Evolutionary conservation across 92 coral and sea anemone species (phyloP).

Genomic region (Parazoanthus swiftii): DNA sequence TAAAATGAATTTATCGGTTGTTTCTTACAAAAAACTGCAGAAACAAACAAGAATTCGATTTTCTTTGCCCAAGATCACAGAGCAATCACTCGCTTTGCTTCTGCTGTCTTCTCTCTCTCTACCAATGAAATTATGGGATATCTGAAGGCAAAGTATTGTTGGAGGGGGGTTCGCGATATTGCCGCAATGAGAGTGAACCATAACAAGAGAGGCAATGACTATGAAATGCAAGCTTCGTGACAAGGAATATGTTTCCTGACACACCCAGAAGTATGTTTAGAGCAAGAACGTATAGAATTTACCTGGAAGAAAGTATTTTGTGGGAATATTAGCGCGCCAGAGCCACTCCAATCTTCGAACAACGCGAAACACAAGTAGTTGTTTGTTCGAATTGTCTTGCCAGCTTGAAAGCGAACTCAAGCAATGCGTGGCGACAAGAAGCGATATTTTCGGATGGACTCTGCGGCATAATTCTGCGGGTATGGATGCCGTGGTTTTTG

Average conservation of each 20-base stretch:
- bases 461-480: conserved; percentile 10
- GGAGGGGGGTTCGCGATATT: conserved; percentile 89
- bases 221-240: conserved; percentile 66
- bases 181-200: conserved; percentile 63
- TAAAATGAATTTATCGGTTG: neutral
- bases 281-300: conserved; percentile 25
- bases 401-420: conserved; percentile 34
- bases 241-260: conserved; percentile 57
- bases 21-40: neutral
- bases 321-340: neutral
- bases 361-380: conserved; percentile 13
- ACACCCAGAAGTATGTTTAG: conserved; percentile 41
- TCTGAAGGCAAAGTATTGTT: conserved; percentile 52
- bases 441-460: conserved; percentile 30
- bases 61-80: neutral
- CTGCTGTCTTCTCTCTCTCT: conserved; percentile 15
- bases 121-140: conserved; percentile 84
- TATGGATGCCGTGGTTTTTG: conserved; percentile 38
- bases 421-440: conserved; percentile 36
- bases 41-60: neutral
- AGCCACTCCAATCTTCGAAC: conserved; percentile 25
- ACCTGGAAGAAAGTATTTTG: conserved; percentile 8
- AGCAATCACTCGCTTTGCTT: neutral
- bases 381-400: conserved; percentile 32
- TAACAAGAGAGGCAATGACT: conserved; percentile 60